Conservation (phyloP, 2,797 vertebrate species). For the Halcyon smyrnensis region DNA sequence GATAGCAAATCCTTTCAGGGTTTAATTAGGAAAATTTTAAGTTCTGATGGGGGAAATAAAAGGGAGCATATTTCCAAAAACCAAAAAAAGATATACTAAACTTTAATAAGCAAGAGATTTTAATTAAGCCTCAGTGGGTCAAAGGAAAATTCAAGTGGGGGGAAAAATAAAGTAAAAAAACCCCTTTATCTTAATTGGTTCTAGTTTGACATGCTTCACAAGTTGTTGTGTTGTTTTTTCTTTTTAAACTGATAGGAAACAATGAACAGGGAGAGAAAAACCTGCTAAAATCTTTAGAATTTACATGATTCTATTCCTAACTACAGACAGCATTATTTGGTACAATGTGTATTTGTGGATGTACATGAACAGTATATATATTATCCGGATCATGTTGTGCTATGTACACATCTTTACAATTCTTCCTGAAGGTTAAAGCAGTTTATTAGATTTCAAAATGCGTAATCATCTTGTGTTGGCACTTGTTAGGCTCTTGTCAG, state of each 20-base stretch:
- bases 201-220: conserved; percentile 81
- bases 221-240: conserved; percentile 41
- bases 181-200: conserved; percentile 76
- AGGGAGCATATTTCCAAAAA: conserved; percentile 52
- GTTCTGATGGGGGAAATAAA: conserved; percentile 38
- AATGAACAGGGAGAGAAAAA: conserved; percentile 80
- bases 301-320: conserved; percentile 87
- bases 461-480: conserved; percentile 91
- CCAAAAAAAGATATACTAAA: conserved; percentile 67
- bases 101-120: conserved; percentile 78
- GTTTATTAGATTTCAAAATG: conserved; percentile 97
- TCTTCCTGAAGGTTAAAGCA: conserved; percentile 99
- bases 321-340: conserved; percentile 94
- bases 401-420: conserved; percentile 99
- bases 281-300: conserved; percentile 85
- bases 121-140: conserved; percentile 77
- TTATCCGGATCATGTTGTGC: conserved; percentile 99
- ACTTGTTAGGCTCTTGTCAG: conserved; percentile 94
- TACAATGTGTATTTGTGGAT: conserved; percentile 93
- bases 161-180: background rate
- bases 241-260: conserved; percentile 79
- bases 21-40: conserved; percentile 45
- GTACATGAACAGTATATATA: conserved; percentile 96
- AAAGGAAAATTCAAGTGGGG: conserved; percentile 73
- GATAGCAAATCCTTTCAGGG: conserved; percentile 69